Evolutionary conservation across 2,113 vertebrate species (phyloP).

Genomic region (Pteropus alecto): DNA sequence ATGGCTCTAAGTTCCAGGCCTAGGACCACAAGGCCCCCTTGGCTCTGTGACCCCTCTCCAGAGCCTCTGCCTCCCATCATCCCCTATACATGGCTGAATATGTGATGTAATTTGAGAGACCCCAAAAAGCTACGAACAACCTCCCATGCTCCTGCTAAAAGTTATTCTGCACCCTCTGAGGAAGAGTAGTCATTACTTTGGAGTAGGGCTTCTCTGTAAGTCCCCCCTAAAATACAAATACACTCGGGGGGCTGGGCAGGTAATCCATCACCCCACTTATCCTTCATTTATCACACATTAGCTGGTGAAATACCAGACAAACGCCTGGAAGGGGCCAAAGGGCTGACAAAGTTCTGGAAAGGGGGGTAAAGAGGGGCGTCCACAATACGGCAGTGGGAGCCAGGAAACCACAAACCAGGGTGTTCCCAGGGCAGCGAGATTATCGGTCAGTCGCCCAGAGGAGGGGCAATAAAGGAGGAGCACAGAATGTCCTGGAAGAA

Average conservation of each 20-base stretch:
- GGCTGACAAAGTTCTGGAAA: not conserved
- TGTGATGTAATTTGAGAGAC: not conserved
- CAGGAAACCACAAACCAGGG: not conserved
- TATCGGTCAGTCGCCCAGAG: not conserved
- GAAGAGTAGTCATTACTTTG: not conserved
- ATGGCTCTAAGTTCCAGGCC: not conserved
- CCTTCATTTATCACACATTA: not conserved
- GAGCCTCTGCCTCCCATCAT: rapidly evolving
- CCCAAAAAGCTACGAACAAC: not conserved
- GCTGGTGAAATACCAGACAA: not conserved
- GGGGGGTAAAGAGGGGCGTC: not conserved
- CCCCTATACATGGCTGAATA: not conserved
- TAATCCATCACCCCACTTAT: not conserved
- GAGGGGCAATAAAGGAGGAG: too few species aligned
- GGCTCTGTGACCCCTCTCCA: not conserved
- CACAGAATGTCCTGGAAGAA: not conserved
- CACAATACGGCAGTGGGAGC: not conserved
- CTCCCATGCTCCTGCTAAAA: not conserved
- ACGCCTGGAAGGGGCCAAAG: not conserved
- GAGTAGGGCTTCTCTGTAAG: not conserved
- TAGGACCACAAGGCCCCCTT: too few species aligned
- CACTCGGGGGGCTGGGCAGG: too few species aligned
- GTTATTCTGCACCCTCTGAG: not conserved
- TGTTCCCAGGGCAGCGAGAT: not conserved
- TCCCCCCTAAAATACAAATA: not conserved